Evolutionary conservation across 1,140 invertebrate species (phyloP), one percentile per base, ranked within the genome.

Genomic region (Penaeus vannamei): DNA sequence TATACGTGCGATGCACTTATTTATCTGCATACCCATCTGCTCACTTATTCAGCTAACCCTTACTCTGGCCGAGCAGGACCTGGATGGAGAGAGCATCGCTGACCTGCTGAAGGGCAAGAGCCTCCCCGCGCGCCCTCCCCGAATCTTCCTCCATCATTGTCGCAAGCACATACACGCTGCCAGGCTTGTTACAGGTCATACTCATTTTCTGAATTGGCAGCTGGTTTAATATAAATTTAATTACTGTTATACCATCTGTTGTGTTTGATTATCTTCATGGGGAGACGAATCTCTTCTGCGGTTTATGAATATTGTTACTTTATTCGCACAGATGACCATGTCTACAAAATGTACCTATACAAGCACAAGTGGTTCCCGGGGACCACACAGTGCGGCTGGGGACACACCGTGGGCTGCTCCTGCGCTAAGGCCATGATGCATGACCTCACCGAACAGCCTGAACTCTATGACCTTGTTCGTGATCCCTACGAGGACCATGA

Each of bases 301-400:
- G 14, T 53, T 17, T 14, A 8, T 53, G 17, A 53, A 53, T 53
- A 8, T 53, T 53, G 53, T 53, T 53, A 12, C 8, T 8, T 53
- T 12, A 53, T 53, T n/a, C 0, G 29, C 12, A 26, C 72, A 86
- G 85, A 42, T 26, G 23, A 42, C 26, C 85, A 86, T 60, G 76
- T 86, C 23, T 86, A 86, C 60, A 86, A 86, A 36, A 86, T 86
- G 85, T 46, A 86, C 60, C 20, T 81, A 29, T 59, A 4, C 22
- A 77, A 62, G 77, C 59, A 61, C 26, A 62, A 81, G 32, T 86
- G 85, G 85, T 64, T 14, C 23, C 29, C 76, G 23, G 85, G 85
- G 4, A 81, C 77, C 32, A 80, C 85, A 20, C 85, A 86, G 85
- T 86, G 85, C 46, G 85, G 85, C 60, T 86, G 85, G 85, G 76